Evolutionary conservation across 2,888 invertebrate species (phyloP), one percentile per base, ranked within the genome.

Genomic region (Erpobdella octoculata): DNA sequence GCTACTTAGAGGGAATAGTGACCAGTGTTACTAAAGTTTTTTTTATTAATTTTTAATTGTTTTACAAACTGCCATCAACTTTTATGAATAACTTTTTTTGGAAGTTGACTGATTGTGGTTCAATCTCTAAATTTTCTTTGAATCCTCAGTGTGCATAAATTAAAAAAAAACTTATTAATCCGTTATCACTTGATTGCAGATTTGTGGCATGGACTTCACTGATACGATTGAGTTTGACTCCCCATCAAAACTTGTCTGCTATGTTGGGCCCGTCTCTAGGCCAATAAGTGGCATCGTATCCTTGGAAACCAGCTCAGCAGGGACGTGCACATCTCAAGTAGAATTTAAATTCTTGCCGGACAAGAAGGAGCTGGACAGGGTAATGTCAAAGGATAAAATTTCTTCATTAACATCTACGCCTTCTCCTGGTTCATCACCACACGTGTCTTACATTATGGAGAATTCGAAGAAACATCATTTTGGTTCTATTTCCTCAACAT

Each of bases 241-340:
- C 4, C 76, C 80, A 1, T 73, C 69, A 33, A 77, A 77, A 48
- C 77, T 82, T 25, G 77, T 78, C 70, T 79, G 79, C 72, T 78
- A 77, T 31, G 80, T 81, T 18, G 79, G 79, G 69, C 77, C 79
- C n/a, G 64, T 41, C 4, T 79, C 78, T 74, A 74, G 77, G 25
- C 76, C 79, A 0, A 78, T 79, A n/a, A 78, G 76, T 15, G 82
- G 82, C 0, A 76, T 79, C 70, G 75, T 82, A 41, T 75, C 79
- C 41, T 76, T 81, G 46, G 80, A 81, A 72, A 82, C 82, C 5
- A 75, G 77, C 68, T 80, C 80, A 5, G 80, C 81, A 5, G 82
- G 81, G 18, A 78, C 77, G 28, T 79, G 78, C 21, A 25, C 46
- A 6, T 74, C 74, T 18, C 62, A 58, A 3, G 73, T 71, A 9